phyloP scores from a whole-genome alignment of 2,797 vertebrate genomes.

The Spinus olivaceus region DNA sequence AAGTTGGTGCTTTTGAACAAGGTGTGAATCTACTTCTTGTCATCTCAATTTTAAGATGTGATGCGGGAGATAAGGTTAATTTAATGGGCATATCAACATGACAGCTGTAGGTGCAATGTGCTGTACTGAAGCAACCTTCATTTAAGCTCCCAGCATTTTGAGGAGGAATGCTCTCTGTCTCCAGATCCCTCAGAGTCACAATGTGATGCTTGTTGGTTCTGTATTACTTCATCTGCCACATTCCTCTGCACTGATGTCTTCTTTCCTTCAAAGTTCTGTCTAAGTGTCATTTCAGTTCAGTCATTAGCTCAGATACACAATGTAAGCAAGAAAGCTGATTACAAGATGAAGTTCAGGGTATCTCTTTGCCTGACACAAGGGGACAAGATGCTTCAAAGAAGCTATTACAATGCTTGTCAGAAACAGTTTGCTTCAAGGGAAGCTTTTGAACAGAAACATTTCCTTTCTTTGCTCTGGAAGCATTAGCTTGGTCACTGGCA shows the following conservation, averaged over 20 bases:
- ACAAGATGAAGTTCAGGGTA: neutral
- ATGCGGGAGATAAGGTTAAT: neutral
- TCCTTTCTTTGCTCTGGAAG: conserved; percentile 2
- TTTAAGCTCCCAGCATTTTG: neutral
- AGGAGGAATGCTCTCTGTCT: neutral
- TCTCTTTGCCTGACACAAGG: neutral
- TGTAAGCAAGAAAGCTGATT: conserved; percentile 20
- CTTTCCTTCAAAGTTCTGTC: conserved; percentile 17
- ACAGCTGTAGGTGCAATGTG: neutral
- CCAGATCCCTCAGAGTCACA: neutral
- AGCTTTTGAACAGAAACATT: conserved; percentile 31
- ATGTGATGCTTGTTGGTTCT: neutral
- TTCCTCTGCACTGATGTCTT: conserved; percentile 20
- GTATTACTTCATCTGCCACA: conserved; percentile 11
- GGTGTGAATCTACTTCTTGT: neutral
- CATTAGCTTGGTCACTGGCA: conserved; percentile 10
- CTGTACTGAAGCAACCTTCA: neutral
- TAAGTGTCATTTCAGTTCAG: conserved; percentile 12
- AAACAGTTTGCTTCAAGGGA: conserved; percentile 34
- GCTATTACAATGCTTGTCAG: conserved; percentile 23
- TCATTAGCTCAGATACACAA: neutral
- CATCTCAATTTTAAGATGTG: neutral
- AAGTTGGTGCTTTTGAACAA: neutral
- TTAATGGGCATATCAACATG: neutral
- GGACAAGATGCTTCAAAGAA: conserved; percentile 29